These are phyloP conservation scores for Borostomias antarcticus DNA, from an alignment of 2,797 vertebrate species.

Conservation along the genomic window DNA sequence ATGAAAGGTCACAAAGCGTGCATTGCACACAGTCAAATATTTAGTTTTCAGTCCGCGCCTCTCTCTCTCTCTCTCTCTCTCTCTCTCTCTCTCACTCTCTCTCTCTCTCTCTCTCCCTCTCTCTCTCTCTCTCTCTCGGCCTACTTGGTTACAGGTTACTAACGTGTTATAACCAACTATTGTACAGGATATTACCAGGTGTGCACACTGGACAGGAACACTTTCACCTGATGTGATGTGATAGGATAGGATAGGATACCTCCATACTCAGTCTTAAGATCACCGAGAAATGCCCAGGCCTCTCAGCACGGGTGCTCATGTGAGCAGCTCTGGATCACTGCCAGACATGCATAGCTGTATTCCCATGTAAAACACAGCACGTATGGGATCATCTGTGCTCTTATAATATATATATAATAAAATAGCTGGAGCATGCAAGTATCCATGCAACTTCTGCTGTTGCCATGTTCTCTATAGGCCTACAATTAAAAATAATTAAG, in stretches of 20 bases:
- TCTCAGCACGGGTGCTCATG: slow-evolving; percentile 39
- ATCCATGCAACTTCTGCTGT: not conserved
- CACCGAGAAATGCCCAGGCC: slow-evolving; percentile 55
- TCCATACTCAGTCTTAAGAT: slow-evolving; percentile 50
- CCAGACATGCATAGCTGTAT: slow-evolving; percentile 56
- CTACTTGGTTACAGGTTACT: too few species aligned
- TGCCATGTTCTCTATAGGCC: not conserved
- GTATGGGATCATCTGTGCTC: slow-evolving; percentile 43
- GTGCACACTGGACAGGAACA: not conserved
- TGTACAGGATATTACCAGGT: too few species aligned
- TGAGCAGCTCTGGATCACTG: slow-evolving; percentile 55
- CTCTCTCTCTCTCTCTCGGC: too few species aligned
- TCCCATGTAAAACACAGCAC: slow-evolving; percentile 51
- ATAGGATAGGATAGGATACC: not conserved
- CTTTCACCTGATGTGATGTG: not conserved
- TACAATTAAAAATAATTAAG: too few species aligned
- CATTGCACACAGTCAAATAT: not conserved
- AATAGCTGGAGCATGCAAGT: slow-evolving; percentile 27
- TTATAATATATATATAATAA: slow-evolving; percentile 50
- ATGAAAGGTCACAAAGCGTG: not conserved
- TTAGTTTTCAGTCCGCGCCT: too few species aligned
- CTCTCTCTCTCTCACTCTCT: too few species aligned
- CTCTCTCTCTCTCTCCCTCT: too few species aligned
- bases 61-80: too few species aligned
- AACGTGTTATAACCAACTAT: too few species aligned